Evolutionary conservation across 2,888 invertebrate species (phyloP), one percentile per base, ranked within the genome.

Genomic region (Latrodectus elegans): DNA sequence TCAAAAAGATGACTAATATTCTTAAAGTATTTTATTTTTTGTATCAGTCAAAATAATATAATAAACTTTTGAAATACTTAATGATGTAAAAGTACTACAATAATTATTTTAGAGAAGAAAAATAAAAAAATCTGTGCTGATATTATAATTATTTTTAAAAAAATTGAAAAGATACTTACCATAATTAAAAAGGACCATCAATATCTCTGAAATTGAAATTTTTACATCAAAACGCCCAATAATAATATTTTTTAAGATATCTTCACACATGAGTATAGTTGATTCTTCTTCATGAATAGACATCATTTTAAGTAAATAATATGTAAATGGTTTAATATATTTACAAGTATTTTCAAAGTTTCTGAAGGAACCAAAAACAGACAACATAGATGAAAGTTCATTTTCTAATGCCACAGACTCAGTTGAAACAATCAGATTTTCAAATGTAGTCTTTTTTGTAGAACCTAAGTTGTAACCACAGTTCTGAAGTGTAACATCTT

Each of bases 161-260:
- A 14, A 51, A 17, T 15, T 26, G 52, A 17, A 77, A 38, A 52
- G 51, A 17, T 15, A 74, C 53, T 73, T 73, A 81, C 81, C 73
- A 65, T 73, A 81, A n/a, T 81, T 81, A 73, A 81, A 81, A 22
- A 81, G 67, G 17, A 81, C n/a, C 60, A 53, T 64, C 38, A 65
- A 67, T 38, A 67, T 53, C 15, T 65, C 65, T 15, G 10, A 26
- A 67, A 11, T 15, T 12, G 67, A 73, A 67, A 73, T 65, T 38
- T 26, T 17, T n/a, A 67, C 10, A 12, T 77, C 15, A 15, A 22
- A 12, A 14, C 14, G 12, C 8, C 65, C 51, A 26, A 17, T 12
- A 14, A 73, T 4, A 10, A 81, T n/a, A 51, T 10, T 38, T 15
- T 81, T 26, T 15, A 81, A 10, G 51, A 65, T 6, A 14, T 51